phyloP scores from a whole-genome alignment of 2,113 vertebrate species.

The Hyaena hyaena region DNA sequence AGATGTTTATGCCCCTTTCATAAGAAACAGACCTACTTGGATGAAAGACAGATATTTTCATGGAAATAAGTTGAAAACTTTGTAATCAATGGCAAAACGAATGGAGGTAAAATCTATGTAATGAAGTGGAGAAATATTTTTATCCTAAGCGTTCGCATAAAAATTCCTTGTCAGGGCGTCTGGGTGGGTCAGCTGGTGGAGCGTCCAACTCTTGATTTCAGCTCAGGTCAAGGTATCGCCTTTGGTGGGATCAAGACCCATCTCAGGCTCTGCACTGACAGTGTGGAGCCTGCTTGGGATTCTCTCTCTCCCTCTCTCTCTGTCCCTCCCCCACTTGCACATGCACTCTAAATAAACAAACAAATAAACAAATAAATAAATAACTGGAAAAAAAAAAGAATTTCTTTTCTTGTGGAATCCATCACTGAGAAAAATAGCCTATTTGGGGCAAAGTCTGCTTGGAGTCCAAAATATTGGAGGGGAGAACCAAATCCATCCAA shows the following conservation, averaged over 20 bases:
- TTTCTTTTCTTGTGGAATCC: not conserved
- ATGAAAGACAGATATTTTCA: not conserved
- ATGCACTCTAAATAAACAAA: no score
- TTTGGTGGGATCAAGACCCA: no score
- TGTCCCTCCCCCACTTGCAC: no score
- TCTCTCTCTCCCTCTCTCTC: no score
- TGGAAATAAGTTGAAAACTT: not conserved
- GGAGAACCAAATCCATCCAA: not conserved
- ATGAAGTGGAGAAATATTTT: not conserved
- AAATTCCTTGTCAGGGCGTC: not conserved
- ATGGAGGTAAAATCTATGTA: not conserved
- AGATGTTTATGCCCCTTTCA: not conserved
- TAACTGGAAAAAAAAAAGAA: not conserved
- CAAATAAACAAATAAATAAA: no score
- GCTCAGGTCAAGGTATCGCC: no score
- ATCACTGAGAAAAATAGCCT: not conserved
- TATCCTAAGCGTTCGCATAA: not conserved
- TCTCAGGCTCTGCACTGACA: no score
- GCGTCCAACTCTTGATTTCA: no score
- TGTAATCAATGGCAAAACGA: not conserved
- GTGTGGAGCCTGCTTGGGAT: no score
- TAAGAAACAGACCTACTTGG: not conserved
- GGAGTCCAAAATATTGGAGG: not conserved
- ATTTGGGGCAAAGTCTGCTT: not conserved
- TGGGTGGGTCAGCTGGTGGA: no score